Conservation (phyloP, 2,888 invertebrate genomes). For the Folsomia manolachei region DNA sequence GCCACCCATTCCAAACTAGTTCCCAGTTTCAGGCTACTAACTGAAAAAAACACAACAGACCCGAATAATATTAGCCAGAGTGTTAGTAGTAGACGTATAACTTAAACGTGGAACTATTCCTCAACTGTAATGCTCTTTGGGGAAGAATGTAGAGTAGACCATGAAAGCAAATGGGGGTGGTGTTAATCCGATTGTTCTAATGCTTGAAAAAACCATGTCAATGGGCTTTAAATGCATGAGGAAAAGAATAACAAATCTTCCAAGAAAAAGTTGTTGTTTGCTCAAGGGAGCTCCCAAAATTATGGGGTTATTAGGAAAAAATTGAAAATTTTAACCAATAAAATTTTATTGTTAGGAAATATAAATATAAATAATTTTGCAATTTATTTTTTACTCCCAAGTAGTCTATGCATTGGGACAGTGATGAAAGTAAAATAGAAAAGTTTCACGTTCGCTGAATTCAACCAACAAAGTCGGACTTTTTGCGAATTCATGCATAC, state of each 20-base stretch:
- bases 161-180: constrained; percentile 21
- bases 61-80: too few species aligned
- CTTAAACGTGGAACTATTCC: too few species aligned
- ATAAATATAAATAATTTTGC: too few species aligned
- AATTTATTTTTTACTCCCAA: too few species aligned
- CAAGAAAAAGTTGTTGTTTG: neutral
- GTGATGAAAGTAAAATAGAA: neutral
- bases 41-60: neutral
- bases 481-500: constrained; percentile 16
- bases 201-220: constrained; percentile 21
- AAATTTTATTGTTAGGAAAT: too few species aligned
- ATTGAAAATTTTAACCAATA: too few species aligned
- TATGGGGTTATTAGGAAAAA: neutral
- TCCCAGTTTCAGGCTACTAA: neutral
- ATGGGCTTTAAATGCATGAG: constrained; percentile 22
- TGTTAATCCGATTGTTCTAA: constrained; percentile 24
- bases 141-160: neutral
- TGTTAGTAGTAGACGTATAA: too few species aligned
- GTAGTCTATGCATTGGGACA: too few species aligned
- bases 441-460: neutral
- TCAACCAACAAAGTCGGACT: neutral
- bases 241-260: constrained; percentile 21
- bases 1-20: constrained; percentile 6
- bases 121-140: too few species aligned
- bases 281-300: neutral